Base-by-base conservation (phyloP, 2,797 vertebrate genomes). In the Argya squamiceps region DNA sequence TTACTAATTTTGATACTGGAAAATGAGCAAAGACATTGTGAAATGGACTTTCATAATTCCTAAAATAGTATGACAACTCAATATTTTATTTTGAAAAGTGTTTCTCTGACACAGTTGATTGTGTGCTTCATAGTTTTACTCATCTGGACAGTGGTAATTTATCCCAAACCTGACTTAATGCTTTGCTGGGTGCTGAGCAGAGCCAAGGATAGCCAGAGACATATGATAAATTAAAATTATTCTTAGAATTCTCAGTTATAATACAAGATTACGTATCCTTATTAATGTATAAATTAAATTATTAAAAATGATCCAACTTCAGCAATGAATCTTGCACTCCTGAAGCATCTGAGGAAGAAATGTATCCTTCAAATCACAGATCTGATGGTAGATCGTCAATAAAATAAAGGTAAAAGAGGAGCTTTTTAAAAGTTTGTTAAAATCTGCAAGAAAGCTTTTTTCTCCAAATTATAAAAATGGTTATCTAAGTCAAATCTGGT, bases 361-460 rank as follows among this genome's bases (percentile, higher is more conserved):
- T 11, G 1, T 56, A 2, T 55, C 78, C 12, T 81, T 88, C 16
- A 69, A 77, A 41, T 70, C 22, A 74, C 7, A 39, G 50, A 32
- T 69, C 78, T 50, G 20, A 24, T 68, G 15, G 20, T 69, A 10
- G 14, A 34, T 53, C 36, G 37, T 15, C 12, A 70, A 8, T 67
- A 68, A 75, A 65, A 63, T 46, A 58, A 52, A 60, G 1, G 12
- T 63, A 46, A 36, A 78, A 83, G 12, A 55, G 3, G 3, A 43
- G 1, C 0, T 1, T n/a, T 71, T 55, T 59, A 12, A 0, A 58
- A 59, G 10, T 27, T 68, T 17, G 10, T 69, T 75, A 60, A 88
- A 74, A 59, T 26, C 17, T 19, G 4, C 29, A 49, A 37, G 12
- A 53, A 76, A 46, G 12, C 3, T 12, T 26, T 18, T 27, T 0